phyloP scores from a whole-genome alignment of 30 jellyfish, hydroid and myxozoan genomes.

The Hydra vulgaris region DNA sequence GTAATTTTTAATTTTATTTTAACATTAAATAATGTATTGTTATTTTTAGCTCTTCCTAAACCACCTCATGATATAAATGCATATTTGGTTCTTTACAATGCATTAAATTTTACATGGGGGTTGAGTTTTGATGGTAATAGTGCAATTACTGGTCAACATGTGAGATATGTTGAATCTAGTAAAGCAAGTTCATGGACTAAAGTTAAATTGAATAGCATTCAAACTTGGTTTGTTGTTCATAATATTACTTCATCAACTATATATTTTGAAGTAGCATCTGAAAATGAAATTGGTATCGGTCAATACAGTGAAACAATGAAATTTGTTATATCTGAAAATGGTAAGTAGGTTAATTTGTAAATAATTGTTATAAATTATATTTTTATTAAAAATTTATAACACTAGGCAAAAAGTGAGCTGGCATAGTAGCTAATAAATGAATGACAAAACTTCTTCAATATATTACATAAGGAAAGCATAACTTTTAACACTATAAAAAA shows the following conservation, averaged over 20 bases:
- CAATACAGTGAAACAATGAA: slow-evolving; percentile 31
- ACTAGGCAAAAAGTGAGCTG: too few relatives aligned
- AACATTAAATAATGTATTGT: not conserved
- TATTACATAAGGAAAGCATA: too few relatives aligned
- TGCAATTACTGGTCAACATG: slow-evolving; percentile 33
- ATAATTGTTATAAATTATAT: not conserved
- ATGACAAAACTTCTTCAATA: too few relatives aligned
- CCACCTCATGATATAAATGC: slow-evolving; percentile 41
- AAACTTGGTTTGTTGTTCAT: slow-evolving; percentile 20
- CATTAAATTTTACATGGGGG: slow-evolving; percentile 70
- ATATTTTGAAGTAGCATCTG: slow-evolving; percentile 57
- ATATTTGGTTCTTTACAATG: slow-evolving; percentile 8
- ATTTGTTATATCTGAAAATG: slow-evolving; percentile 35
- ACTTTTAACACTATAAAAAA: too few relatives aligned
- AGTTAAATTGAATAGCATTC: slow-evolving; percentile 10
- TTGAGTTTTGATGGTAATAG: slow-evolving; percentile 54
- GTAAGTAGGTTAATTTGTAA: slow-evolving; percentile 19
- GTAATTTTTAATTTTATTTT: too few relatives aligned
- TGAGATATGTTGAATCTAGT: slow-evolving; percentile 24
- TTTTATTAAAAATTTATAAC: not conserved
- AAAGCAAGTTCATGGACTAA: slow-evolving; percentile 18
- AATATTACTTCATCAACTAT: slow-evolving; percentile 9
- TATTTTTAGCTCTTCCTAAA: slow-evolving; percentile 48
- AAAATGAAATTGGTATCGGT: slow-evolving; percentile 68
- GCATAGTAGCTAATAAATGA: too few relatives aligned